Percentiles rank a stretch among this genome's conserved stretches.
Conservation (phyloP, 2,888 invertebrate species). For the Trichogramma evanescens region DNA sequence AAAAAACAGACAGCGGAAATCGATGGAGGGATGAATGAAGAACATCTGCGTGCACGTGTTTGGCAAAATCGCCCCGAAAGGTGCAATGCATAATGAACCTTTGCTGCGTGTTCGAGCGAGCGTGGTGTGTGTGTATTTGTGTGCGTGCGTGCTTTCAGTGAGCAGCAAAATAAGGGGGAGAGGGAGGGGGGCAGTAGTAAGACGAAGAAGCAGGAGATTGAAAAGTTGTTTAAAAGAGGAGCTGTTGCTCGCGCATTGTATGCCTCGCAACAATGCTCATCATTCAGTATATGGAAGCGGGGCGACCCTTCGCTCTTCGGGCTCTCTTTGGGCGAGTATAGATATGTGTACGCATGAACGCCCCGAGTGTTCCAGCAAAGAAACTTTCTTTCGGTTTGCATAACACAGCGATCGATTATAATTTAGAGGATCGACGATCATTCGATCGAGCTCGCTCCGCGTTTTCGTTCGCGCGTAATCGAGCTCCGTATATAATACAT, state of each 20-base stretch:
- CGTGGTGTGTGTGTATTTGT: not conserved
- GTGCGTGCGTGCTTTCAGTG: not conserved
- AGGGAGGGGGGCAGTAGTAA: conserved; percentile 21
- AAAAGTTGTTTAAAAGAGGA: conserved; percentile 1
- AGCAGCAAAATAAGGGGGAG: conserved; percentile 15
- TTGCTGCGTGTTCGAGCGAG: not conserved
- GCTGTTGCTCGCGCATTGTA: too few species aligned
- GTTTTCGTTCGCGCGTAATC: too few species aligned
- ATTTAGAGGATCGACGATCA: too few species aligned
- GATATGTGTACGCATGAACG: not conserved
- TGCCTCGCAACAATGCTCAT: conserved; percentile 30
- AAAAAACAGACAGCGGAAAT: conserved; percentile 12
- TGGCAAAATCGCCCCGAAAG: conserved; percentile 13
- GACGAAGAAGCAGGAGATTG: conserved; percentile 20
- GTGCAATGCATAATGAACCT: not conserved
- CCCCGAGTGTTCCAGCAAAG: not conserved
- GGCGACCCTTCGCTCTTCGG: conserved; percentile 1
- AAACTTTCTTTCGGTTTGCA: too few species aligned
- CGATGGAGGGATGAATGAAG: conserved; percentile 20
- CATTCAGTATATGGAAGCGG: conserved; percentile 27
- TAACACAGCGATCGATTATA: too few species aligned
- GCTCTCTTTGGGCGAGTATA: not conserved
- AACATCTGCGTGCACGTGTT: conserved; percentile 14
- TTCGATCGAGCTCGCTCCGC: too few species aligned
- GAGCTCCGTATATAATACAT: too few species aligned